Evolutionary conservation across 2,888 invertebrate genomes (phyloP).

Genomic region (Coecobrya sp.): DNA sequence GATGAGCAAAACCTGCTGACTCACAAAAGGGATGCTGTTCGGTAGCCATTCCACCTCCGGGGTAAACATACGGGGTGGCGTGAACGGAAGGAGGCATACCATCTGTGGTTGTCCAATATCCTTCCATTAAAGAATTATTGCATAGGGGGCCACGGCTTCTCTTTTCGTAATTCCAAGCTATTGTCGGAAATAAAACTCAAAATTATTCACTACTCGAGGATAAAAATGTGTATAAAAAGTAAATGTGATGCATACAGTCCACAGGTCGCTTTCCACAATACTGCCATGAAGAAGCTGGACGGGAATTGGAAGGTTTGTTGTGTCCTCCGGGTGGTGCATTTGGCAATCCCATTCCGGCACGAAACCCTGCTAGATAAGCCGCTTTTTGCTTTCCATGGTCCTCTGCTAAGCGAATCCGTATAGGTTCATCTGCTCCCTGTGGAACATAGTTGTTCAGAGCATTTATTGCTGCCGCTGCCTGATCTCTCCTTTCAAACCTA

Average conservation of each 20-base stretch:
- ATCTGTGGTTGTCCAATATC: conserved; percentile 70
- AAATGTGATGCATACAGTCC: conserved; percentile 50
- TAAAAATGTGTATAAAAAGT: no score
- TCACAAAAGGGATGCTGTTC: conserved; percentile 69
- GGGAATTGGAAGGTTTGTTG: conserved; percentile 44
- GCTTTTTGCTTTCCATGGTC: conserved; percentile 95
- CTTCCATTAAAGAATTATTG: conserved; percentile 55
- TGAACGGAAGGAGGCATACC: conserved; percentile 51
- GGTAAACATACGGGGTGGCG: conserved; percentile 45
- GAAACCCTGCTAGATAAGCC: conserved; percentile 92
- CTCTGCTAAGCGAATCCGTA: conserved; percentile 95
- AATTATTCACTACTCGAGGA: no score
- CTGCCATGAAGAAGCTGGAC: conserved; percentile 57
- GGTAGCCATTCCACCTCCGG: conserved; percentile 43
- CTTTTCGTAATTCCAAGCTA: conserved; percentile 75
- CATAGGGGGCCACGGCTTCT: conserved; percentile 51
- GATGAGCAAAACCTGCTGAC: conserved; percentile 62
- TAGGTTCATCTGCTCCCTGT: conserved; percentile 94
- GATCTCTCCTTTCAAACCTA: conserved; percentile 95
- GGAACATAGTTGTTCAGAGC: conserved; percentile 93
- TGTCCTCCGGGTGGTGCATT: conserved; percentile 50
- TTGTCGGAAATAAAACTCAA: no score
- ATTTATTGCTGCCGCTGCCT: conserved; percentile 96
- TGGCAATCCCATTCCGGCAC: conserved; percentile 89
- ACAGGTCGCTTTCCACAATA: conserved; percentile 63